Conservation (phyloP, 2,113 vertebrate species). For the Chaetodon auriga region DNA sequence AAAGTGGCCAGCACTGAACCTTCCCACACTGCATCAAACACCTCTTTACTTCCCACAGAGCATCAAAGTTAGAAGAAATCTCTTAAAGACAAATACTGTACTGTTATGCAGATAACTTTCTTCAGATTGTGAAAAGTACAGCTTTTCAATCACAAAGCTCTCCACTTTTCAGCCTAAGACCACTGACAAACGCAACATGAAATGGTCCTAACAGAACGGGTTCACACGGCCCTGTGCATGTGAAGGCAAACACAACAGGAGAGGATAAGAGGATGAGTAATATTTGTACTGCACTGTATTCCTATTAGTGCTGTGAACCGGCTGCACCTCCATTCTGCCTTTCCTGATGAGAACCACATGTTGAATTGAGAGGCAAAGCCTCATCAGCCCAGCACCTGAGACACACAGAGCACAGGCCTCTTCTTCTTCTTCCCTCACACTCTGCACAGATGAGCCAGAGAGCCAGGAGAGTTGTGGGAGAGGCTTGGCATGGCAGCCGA, state of each 20-base stretch:
- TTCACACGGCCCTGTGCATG: conserved; percentile 51
- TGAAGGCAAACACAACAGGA: conserved; percentile 61
- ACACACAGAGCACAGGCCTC: conserved; percentile 34
- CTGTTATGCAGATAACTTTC: not conserved
- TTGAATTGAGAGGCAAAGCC: conserved; percentile 39
- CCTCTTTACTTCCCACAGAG: conserved; percentile 68
- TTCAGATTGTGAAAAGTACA: not conserved
- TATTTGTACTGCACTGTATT: conserved; percentile 65
- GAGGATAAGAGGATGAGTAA: conserved; percentile 63
- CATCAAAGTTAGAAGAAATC: conserved; percentile 41
- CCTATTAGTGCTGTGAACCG: conserved; percentile 60
- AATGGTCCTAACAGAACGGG: conserved; percentile 26
- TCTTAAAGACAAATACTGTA: conserved; percentile 21
- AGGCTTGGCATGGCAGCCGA: conserved; percentile 28
- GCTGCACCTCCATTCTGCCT: conserved; percentile 49
- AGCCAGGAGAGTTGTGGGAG: conserved; percentile 23
- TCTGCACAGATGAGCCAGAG: conserved; percentile 33
- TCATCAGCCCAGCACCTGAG: conserved; percentile 56
- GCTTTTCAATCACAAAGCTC: not conserved
- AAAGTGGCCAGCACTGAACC: conserved; percentile 66
- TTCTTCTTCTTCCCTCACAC: conserved; percentile 20
- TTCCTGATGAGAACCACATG: conserved; percentile 77
- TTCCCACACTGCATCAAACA: conserved; percentile 68
- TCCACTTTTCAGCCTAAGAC: not conserved
- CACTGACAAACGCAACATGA: conserved; percentile 16